Percentiles rank a stretch among this genome's conserved stretches.
These are phyloP conservation scores for Phalacrocorax aristotelis DNA, from an alignment of 2,113 vertebrate genomes.

Conservation along the genomic window DNA sequence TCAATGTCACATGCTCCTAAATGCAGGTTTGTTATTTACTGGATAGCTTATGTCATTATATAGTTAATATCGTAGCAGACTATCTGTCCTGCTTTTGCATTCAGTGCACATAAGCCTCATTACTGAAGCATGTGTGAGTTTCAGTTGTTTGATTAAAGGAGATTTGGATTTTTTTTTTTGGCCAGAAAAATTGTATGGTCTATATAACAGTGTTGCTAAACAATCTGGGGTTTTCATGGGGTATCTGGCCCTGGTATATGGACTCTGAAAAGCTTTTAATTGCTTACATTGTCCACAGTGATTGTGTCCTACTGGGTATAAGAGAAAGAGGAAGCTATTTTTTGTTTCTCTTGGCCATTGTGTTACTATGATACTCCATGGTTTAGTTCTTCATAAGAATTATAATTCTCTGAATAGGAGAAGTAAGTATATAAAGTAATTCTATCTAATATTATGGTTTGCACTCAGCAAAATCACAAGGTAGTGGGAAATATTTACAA, in stretches of 20 bases:
- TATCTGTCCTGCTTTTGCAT: background rate
- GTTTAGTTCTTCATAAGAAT: background rate
- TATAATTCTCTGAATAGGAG: background rate
- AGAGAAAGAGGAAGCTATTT: background rate
- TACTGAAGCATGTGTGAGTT: background rate
- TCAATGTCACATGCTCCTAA: background rate
- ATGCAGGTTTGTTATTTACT: background rate
- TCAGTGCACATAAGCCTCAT: background rate
- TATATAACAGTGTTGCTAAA: background rate
- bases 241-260: background rate
- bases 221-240: background rate
- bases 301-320: background rate
- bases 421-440: background rate
- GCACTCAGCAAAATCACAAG: background rate
- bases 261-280: background rate
- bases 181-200: background rate
- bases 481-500: background rate
- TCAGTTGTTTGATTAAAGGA: background rate
- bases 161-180: background rate
- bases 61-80: background rate
- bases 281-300: fast-evolving
- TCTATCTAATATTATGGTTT: background rate
- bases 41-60: fast-evolving
- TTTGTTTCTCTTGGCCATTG: background rate
- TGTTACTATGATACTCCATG: background rate